Evolutionary conservation across 2,888 invertebrate genomes (phyloP), one percentile per base, ranked within the genome.

Genomic region (Drosophila parthenogenetica): DNA sequence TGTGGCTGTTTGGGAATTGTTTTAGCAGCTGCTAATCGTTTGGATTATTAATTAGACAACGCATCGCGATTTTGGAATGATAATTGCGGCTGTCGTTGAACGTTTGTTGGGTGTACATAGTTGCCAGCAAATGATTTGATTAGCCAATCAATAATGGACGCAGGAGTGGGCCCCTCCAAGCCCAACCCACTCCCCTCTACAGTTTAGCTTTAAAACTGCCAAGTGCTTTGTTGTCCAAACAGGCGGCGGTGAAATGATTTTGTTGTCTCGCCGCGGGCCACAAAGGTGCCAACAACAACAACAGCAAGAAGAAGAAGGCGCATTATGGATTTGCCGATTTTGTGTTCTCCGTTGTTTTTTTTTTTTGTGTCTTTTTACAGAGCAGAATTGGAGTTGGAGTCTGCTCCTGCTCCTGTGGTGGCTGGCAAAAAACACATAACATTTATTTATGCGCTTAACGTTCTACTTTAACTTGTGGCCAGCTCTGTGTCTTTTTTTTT

Each of bases 191-290:
- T 45, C 35, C n/a, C 22, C 10, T 43, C 3, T 39, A 8, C 3
- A 37, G 37, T 14, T 32, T 45, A 13, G 25, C 32, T 14, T 43
- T 62, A 62, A 29, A 59, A 58, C 69, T 45, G 63, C 49, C 70
- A 59, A 73, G 72, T 73, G 73, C 53, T 57, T 10, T 35, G 35
- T 58, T 67, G 79, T 72, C 67, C 65, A 73, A 77, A 87, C 84
- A 73, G 84, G 84, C 83, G 80, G 88, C 86, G 87, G 86, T 81
- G 69, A 89, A 89, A 90, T 90, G 90, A 91, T 91, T 91, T 91
- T 90, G 90, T 89, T 91, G 91, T 90, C 90, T 91, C 83, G 91
- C 92, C 91, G 87, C 79, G 62, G 92, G 91, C 90, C 80, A 84
- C 82, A 89, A 85, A 90, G 90, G 89, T 91, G 90, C 90, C 91